A percentile compares a stretch with the other conserved stretches of the same genome.
phyloP scores from a whole-genome alignment of 2,113 vertebrate species.

The Prietella phreatophila region DNA sequence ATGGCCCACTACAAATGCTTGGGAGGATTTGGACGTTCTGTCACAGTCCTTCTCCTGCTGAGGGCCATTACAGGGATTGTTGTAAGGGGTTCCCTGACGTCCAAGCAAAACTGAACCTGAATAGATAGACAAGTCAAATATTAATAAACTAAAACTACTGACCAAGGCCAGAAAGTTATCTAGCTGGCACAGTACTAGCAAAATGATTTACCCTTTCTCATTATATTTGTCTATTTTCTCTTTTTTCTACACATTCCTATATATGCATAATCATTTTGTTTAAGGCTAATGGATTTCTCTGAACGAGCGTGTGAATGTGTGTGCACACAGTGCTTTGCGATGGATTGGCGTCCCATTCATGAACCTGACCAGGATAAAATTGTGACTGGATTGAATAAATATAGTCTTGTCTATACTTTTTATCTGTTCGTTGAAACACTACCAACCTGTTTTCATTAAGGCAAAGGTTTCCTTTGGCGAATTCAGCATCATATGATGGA shows the following conservation, averaged over 20 bases:
- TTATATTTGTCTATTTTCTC: not conserved
- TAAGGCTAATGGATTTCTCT: not conserved
- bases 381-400: not conserved
- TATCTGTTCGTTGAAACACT: not conserved
- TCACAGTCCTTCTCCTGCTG: conserved; percentile 56
- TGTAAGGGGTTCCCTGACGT: conserved; percentile 55
- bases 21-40: conserved; percentile 66
- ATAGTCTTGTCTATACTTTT: not conserved
- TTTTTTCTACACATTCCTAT: not conserved
- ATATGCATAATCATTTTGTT: not conserved
- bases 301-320: not conserved
- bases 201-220: not conserved
- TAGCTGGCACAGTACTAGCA: not conserved
- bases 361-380: not conserved
- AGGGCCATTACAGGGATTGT: conserved; percentile 54
- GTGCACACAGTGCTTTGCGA: not conserved
- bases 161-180: not conserved
- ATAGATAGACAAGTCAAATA: not conserved
- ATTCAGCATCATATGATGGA: conserved; percentile 52
- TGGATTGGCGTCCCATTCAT: not conserved
- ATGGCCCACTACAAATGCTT: conserved; percentile 65
- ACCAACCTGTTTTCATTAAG: conserved; percentile 32
- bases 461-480: not conserved
- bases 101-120: conserved; percentile 48
- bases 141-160: not conserved